These are phyloP conservation scores for Sylvilagus floridanus DNA, from an alignment of 2,797 vertebrate species.

Conservation along the genomic window DNA sequence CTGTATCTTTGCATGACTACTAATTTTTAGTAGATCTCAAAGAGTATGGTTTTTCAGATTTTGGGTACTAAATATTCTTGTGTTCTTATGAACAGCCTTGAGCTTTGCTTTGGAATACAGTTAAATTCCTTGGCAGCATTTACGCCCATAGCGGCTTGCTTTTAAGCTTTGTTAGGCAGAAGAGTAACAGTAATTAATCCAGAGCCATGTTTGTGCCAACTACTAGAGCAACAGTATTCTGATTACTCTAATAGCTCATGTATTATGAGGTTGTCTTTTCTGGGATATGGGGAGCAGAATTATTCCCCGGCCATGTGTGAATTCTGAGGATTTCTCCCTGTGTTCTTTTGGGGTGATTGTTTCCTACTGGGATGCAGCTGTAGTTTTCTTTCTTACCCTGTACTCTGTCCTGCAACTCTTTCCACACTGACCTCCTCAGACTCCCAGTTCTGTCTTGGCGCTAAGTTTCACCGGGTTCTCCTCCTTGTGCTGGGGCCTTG, in stretches of 20 bases:
- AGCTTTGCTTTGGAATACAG: neutral
- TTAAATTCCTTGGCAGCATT: neutral
- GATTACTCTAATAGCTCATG: neutral
- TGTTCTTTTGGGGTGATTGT: neutral
- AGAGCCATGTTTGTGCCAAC: neutral
- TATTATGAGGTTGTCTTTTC: neutral
- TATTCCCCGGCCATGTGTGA: neutral
- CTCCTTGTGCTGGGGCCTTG: neutral
- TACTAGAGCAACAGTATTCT: neutral
- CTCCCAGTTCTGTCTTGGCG: neutral
- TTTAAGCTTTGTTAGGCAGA: neutral
- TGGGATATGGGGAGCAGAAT: neutral
- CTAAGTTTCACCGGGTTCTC: neutral
- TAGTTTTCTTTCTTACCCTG: neutral
- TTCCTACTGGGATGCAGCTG: neutral
- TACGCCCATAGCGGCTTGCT: neutral
- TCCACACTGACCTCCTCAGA: neutral
- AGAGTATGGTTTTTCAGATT: neutral
- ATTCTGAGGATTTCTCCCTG: neutral
- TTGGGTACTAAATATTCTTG: neutral
- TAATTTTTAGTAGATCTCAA: neutral
- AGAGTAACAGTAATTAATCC: neutral
- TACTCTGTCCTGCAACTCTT: neutral
- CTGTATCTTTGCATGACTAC: neutral
- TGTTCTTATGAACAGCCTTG: neutral